Evolutionary conservation across 2,888 invertebrate genomes (phyloP), one percentile per base, ranked within the genome.

Genomic region (Stenurella melanura): DNA sequence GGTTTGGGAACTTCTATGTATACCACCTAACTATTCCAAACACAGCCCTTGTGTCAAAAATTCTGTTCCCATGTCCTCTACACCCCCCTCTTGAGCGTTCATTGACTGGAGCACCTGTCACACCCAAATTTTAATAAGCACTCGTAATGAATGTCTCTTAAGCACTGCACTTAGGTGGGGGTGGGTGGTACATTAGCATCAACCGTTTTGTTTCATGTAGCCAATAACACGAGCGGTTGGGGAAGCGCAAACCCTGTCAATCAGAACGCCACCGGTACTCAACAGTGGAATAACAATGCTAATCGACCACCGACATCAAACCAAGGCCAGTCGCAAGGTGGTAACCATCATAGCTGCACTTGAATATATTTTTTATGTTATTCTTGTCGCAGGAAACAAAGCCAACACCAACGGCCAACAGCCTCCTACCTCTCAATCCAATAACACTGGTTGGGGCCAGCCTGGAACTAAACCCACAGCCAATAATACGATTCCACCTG

Each of bases 181-280:
- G 66, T 73, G 64, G 79, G 78, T 81, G 78, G 76, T 78, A 70
- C 68, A 77, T 80, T 79, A 79, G 74, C 75, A 75, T 79, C 57
- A 68, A 76, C 12, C 19, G 69, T 68, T 56, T 68, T 81, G 74
- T 74, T 79, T 74, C 81, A 58, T 82, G 69, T 80, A 88, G 87
- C 86, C 74, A 88, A 86, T 84, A 88, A 85, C 85, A 85, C 91
- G 78, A 90, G 90, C 75, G 91, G 92, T 83, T 91, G 92, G 92
- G 91, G 91, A 82, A 89, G 90, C 78, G 87, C 89, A 78, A 89
- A 89, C 85, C 86, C 89, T 74, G 85, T 88, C 81, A 89, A 89
- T 85, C 89, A 88, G 84, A 89, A 86, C 83, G 88, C 85, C 81
- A 81, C 88, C 77, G 89, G 89, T 81, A 88, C 88, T 73, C 89